Evolutionary conservation across 2,113 vertebrate species (phyloP).

Genomic region (Zapornia atra): DNA sequence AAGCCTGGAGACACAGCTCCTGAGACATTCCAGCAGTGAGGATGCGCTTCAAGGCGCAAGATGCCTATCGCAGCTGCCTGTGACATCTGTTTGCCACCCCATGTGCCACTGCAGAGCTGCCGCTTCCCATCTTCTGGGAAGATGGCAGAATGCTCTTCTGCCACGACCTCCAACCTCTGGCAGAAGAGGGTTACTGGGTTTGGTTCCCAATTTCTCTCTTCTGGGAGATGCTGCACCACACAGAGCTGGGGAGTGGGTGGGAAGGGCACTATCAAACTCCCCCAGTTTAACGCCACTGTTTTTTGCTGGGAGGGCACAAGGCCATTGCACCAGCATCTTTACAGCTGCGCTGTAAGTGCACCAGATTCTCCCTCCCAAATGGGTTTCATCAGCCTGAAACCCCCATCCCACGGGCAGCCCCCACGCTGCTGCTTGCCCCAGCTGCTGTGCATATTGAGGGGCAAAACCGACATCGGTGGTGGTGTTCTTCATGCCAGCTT

Average conservation of each 20-base stretch:
- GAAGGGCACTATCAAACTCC: neutral
- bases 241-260: neutral
- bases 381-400: neutral
- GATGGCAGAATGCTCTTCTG: neutral
- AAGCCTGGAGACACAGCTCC: neutral
- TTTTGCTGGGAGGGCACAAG: neutral
- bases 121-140: neutral
- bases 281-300: neutral
- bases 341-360: neutral
- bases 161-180: accelerated
- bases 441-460: neutral
- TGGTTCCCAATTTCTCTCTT: neutral
- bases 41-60: neutral
- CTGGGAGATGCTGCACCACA: neutral
- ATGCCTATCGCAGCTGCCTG: neutral
- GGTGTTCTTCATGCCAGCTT: neutral
- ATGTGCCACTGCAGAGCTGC: neutral
- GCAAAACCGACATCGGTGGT: accelerated
- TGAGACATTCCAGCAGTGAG: neutral
- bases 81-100: accelerated
- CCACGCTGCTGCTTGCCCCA: neutral
- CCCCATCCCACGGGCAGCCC: neutral
- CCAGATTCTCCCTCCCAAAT: neutral
- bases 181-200: neutral
- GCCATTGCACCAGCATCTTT: neutral